These are phyloP conservation scores for Drosophila lacertosa DNA, from an alignment of 1,140 invertebrate genomes.

Conservation along the genomic window DNA sequence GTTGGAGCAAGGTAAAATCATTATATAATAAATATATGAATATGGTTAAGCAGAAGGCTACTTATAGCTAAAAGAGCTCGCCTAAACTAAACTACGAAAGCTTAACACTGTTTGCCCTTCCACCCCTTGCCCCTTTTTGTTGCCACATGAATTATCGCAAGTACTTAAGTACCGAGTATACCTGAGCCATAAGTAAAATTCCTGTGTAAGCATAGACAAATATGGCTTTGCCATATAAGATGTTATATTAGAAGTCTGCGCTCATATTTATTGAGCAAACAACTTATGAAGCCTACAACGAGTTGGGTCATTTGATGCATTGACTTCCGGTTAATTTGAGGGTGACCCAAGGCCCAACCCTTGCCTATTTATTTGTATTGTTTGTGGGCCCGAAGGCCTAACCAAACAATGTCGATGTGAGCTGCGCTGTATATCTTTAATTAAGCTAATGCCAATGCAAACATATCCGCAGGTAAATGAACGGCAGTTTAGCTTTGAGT, in stretches of 20 bases:
- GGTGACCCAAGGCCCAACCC: background rate
- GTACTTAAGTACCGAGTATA: conserved; percentile 2
- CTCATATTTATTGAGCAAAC: conserved; percentile 13
- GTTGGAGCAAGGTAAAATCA: background rate
- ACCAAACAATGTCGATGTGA: conserved; percentile 39
- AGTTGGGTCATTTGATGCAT: background rate
- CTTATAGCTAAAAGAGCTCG: no score
- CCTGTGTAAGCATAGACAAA: background rate
- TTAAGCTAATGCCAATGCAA: conserved; percentile 70
- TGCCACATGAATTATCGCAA: background rate
- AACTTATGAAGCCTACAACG: conserved; percentile 3
- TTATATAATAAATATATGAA: background rate
- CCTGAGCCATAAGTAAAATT: background rate
- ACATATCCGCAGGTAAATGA: conserved; percentile 44
- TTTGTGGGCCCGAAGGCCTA: conserved; percentile 29
- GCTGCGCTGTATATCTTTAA: conserved; percentile 60
- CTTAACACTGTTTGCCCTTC: no score
- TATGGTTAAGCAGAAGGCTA: no score
- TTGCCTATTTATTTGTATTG: conserved; percentile 33
- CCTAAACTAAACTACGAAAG: no score
- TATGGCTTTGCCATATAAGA: background rate
- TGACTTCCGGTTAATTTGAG: conserved; percentile 15
- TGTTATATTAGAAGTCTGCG: conserved; percentile 1
- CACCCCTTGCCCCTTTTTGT: background rate
- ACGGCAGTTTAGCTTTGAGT: conserved; percentile 40